A percentile compares a stretch with the other conserved stretches of the same genome.
These are phyloP conservation scores for Rhinella marina DNA, from an alignment of 2,797 vertebrate species.

Conservation along the genomic window DNA sequence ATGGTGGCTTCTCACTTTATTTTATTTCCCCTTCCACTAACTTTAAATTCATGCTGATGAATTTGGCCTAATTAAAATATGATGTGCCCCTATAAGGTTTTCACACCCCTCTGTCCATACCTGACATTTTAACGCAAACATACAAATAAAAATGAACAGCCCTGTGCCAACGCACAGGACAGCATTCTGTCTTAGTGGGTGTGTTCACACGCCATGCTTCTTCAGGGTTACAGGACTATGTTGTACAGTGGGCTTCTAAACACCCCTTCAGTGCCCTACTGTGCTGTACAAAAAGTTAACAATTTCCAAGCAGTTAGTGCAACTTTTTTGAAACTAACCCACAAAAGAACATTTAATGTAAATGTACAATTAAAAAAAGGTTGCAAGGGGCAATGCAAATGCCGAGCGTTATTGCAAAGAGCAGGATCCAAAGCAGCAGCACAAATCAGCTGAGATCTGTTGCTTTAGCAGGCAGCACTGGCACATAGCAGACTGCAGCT, in stretches of 20 bases:
- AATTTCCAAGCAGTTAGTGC: background rate
- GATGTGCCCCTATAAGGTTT: background rate
- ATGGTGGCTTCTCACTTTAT: background rate
- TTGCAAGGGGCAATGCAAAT: background rate
- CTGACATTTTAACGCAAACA: background rate
- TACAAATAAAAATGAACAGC: background rate
- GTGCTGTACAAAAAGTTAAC: slow-evolving; percentile 7
- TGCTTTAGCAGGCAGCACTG: slow-evolving; percentile 53
- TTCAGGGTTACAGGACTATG: background rate
- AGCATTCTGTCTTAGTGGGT: slow-evolving; percentile 1
- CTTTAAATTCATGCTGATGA: background rate
- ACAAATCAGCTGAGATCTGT: slow-evolving; percentile 58
- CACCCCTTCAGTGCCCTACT: background rate
- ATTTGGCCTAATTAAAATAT: background rate
- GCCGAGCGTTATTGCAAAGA: background rate
- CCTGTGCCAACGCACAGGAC: background rate
- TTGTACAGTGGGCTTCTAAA: background rate
- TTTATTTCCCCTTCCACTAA: background rate
- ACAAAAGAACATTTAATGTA: background rate
- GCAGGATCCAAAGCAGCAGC: background rate
- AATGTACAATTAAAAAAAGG: background rate
- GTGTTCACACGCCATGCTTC: slow-evolving; percentile 35
- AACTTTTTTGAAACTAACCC: background rate
- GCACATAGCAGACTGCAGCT: slow-evolving; percentile 54
- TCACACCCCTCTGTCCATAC: background rate